Percentiles rank a stretch among this genome's conserved stretches.
These are phyloP conservation scores for Chymomyza caudatula DNA, from an alignment of 2,888 invertebrate genomes.

Conservation along the genomic window DNA sequence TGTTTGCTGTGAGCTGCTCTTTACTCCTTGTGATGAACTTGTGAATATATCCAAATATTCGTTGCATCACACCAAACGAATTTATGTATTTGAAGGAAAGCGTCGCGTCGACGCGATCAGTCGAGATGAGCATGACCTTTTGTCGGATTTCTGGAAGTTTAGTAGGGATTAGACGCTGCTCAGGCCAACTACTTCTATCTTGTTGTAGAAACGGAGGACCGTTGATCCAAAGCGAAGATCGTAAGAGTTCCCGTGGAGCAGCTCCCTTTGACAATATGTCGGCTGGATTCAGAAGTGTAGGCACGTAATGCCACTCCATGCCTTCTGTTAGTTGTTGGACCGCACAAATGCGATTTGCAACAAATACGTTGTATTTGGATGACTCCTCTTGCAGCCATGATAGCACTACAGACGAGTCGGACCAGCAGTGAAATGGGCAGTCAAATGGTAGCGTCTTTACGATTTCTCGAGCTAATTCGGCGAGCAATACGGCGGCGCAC, in stretches of 20 bases:
- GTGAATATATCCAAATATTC: background rate
- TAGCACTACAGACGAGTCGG: background rate
- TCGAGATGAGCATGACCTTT: background rate
- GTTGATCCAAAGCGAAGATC: background rate
- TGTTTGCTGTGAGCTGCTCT: too few species aligned
- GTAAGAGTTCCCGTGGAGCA: background rate
- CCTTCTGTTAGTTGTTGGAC: background rate
- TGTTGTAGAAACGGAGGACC: background rate
- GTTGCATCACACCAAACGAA: background rate
- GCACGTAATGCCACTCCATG: constrained; percentile 10
- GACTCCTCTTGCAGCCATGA: background rate
- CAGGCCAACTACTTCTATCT: background rate
- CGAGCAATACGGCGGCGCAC: too few species aligned
- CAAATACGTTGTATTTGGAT: constrained; percentile 6
- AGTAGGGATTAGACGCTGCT: too few species aligned
- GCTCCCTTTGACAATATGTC: constrained; percentile 11
- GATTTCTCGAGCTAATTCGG: too few species aligned
- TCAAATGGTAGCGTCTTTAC: too few species aligned
- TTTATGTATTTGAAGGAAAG: background rate
- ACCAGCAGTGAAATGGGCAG: too few species aligned
- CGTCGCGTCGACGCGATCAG: background rate
- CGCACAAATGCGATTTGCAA: constrained; percentile 6
- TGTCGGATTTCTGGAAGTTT: background rate
- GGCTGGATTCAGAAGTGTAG: constrained; percentile 3
- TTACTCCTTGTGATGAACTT: constrained; percentile 3